These are phyloP conservation scores for Phrynocephalus vlangalii DNA, from an alignment of 2,797 vertebrate species.

Conservation along the genomic window DNA sequence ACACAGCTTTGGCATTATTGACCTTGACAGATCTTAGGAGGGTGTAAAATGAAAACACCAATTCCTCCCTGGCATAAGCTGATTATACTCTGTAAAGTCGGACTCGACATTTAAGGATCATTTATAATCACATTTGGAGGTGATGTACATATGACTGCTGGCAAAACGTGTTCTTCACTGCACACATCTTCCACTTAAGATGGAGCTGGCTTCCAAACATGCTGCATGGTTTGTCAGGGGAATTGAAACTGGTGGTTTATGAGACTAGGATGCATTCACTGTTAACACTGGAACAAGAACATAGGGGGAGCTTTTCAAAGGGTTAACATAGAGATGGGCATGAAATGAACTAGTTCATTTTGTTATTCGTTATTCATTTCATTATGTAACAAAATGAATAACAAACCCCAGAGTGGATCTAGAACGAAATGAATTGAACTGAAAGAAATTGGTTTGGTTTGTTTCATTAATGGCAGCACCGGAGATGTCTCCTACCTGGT, in stretches of 20 bases:
- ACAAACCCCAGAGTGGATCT: no score
- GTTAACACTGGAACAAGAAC: neutral
- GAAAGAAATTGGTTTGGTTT: no score
- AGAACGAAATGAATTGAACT: no score
- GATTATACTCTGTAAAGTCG: constrained; percentile 65
- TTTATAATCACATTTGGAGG: constrained; percentile 71
- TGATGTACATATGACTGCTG: constrained; percentile 49
- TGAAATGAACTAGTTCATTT: no score
- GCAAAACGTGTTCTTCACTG: constrained; percentile 49
- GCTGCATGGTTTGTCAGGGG: constrained; percentile 26
- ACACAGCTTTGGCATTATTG: constrained; percentile 48
- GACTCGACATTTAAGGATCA: constrained; percentile 64
- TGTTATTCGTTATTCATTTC: no score
- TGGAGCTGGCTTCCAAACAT: constrained; percentile 19
- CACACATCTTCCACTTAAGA: constrained; percentile 46
- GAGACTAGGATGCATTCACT: constrained; percentile 29
- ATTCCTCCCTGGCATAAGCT: constrained; percentile 64
- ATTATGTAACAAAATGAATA: no score
- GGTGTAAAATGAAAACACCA: constrained; percentile 45
- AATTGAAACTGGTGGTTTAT: constrained; percentile 26
- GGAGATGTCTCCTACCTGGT: no score
- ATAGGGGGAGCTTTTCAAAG: constrained; percentile 15
- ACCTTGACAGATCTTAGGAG: constrained; percentile 63
- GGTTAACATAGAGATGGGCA: neutral
- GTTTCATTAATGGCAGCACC: no score